Evolutionary conservation across 2,888 invertebrate genomes (phyloP), one percentile per base, ranked within the genome.

Genomic region (Opisthograptis luteolata): DNA sequence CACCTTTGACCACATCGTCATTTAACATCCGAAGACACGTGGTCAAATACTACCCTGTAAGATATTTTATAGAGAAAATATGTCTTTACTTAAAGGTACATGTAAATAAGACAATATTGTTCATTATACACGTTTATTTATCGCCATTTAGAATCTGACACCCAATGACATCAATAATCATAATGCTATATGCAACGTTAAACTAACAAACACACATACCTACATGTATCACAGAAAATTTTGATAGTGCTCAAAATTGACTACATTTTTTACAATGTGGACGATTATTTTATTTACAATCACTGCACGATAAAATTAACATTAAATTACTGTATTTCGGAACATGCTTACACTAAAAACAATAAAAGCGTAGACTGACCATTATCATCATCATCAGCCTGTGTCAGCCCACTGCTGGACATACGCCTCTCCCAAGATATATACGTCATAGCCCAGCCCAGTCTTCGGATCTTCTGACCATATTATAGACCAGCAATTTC

Each of bases 211-310:
- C 76, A 81, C 80, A 34, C n/a, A 10, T 27, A 10, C 17, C 4
- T 30, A 17, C 2, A 86, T 84, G 70, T 87, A 89, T 89, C 89
- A 89, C 88, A 88, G 87, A 87, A 87, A 77, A 86, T 83, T 86
- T 85, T 86, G 87, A 88, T 87, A 87, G 87, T 86, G 81, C 84
- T 84, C 81, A 75, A 87, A 89, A 89, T 89, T 89, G 87, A 89
- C 89, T 77, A 81, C 76, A 43, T 79, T 76, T 73, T 73, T 27
- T 72, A 74, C 72, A 81, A 73, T 65, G 81, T 86, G 87, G 84
- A 84, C 79, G 73, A 76, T 72, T 70, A 81, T 73, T 55, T 59
- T 55, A 52, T 39, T 62, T 43, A 49, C 40, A 40, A 15, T 37
- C 17, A 48, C 20, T 31, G 31, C n/a, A 44, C 20, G 12, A 49